Percentiles rank a stretch among this genome's conserved stretches.
phyloP scores from a whole-genome alignment of 2,888 invertebrate genomes.

The Azorinus chamasolen region DNA sequence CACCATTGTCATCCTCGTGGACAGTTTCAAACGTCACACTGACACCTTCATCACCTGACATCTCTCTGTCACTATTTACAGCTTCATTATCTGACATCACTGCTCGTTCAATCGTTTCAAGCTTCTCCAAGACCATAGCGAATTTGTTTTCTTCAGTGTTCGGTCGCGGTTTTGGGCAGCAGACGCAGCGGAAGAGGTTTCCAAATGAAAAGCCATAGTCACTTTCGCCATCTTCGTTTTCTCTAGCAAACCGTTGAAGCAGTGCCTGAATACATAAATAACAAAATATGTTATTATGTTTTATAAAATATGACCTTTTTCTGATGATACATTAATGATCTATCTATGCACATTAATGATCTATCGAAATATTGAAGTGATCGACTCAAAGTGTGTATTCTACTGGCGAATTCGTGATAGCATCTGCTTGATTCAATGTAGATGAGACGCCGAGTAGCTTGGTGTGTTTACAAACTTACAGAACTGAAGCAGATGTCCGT shows the following conservation, averaged over 20 bases:
- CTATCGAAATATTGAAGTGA: no score
- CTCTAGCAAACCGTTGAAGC: slow-evolving; percentile 63
- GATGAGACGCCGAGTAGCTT: no score
- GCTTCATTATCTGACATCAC: slow-evolving; percentile 12
- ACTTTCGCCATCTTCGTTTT: slow-evolving; percentile 65
- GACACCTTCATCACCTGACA: slow-evolving; percentile 47
- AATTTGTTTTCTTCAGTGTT: slow-evolving; percentile 64
- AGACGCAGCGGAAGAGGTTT: slow-evolving; percentile 78
- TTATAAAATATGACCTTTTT: no score
- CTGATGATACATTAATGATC: no score
- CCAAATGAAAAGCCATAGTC: slow-evolving; percentile 79
- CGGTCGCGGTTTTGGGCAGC: slow-evolving; percentile 76
- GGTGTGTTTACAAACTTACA: no score
- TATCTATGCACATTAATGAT: no score
- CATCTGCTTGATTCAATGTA: no score
- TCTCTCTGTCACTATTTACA: slow-evolving; percentile 15
- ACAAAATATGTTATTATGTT: no score
- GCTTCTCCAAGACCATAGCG: slow-evolving; percentile 69
- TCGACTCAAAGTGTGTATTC: no score
- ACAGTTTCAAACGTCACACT: slow-evolving; percentile 49
- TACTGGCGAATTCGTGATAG: no score
- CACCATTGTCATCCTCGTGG: slow-evolving; percentile 33
- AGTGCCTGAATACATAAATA: slow-evolving; percentile 59
- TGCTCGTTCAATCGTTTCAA: slow-evolving; percentile 65
- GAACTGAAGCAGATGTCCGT: no score